Evolutionary conservation across 1,140 invertebrate species (phyloP).

Genomic region (Campoletis sonorensis): DNA sequence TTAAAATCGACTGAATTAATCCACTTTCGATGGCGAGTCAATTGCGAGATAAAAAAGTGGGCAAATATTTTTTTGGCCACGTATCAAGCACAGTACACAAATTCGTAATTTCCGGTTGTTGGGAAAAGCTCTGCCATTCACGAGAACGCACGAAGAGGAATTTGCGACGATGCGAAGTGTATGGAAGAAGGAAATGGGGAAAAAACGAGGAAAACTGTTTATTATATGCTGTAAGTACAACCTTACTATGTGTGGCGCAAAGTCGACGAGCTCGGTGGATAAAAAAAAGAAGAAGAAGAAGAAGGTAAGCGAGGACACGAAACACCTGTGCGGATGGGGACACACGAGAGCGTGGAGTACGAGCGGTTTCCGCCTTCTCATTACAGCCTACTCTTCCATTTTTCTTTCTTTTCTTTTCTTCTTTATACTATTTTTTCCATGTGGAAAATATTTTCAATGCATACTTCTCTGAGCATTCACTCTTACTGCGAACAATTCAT

Average conservation of each 20-base stretch:
- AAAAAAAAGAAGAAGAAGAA: background rate
- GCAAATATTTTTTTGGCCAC: too few relatives aligned
- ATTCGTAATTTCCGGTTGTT: constrained; percentile 3
- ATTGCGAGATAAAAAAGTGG: too few relatives aligned
- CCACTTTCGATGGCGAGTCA: too few relatives aligned
- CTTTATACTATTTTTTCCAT: constrained; percentile 8
- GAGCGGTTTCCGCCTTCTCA: constrained; percentile 35
- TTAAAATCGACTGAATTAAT: too few relatives aligned
- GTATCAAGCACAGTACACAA: background rate
- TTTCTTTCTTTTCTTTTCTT: background rate
- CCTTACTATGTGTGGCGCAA: background rate
- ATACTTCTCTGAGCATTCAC: background rate
- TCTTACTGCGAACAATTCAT: background rate
- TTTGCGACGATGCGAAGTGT: background rate
- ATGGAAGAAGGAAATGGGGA: background rate
- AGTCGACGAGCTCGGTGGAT: background rate
- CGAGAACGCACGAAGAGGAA: background rate
- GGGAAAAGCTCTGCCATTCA: background rate
- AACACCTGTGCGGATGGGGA: constrained; percentile 23
- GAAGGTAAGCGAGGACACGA: constrained; percentile 18
- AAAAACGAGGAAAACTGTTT: background rate
- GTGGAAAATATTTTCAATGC: background rate
- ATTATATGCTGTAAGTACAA: background rate
- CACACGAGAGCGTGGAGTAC: constrained; percentile 14
- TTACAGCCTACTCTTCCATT: background rate